Evolutionary conservation across 2,888 invertebrate species (phyloP), one percentile per base, ranked within the genome.

Genomic region (Ceraclea dissimilis): DNA sequence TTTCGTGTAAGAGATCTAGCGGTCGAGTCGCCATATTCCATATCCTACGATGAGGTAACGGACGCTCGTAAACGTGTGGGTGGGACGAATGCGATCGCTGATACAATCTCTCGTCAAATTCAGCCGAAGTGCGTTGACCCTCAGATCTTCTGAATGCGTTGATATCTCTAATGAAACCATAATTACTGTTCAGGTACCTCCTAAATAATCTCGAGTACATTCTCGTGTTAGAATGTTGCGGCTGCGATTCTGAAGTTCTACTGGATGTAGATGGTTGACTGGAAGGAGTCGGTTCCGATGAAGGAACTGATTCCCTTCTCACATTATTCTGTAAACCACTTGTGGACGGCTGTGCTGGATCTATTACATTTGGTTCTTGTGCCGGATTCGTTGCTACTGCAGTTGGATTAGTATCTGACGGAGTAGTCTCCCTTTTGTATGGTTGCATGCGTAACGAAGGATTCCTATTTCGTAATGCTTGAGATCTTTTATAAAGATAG

Each of bases 11-110:
- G 10, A 6, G 10, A 6, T 74, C 62, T 73, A 74, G 67, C 74
- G 70, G 55, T 73, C 75, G 48, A 74, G 75, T 63, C 75, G 68
- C 60, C 75, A 48, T 19, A 11, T 44, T 34, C 31, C 51, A 39
- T 22, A 49, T 49, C 39, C 54, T 54, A 33, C 49, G 49, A 17
- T 49, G 39, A 21, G 34, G 22, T 19, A 39, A 17, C 10, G 53
- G 53, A 43, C 13, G 43, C 4, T 10, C 5, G 10, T 26, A 26
- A 4, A 26, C 26, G 4, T 26, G 26, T n/a, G n/a, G n/a, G 10
- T 26, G 26, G 10, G 26, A 26, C 10, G 4, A 10, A 26, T 26
- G 26, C 10, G 4, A 10, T 6, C 10, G 26, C 10, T 26, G 26
- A 26, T 26, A 26, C 26, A 26, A 26, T 6, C 4, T 26, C 5